Base-by-base conservation (phyloP, 2,113 vertebrate genomes). In the Microcebus murinus region DNA sequence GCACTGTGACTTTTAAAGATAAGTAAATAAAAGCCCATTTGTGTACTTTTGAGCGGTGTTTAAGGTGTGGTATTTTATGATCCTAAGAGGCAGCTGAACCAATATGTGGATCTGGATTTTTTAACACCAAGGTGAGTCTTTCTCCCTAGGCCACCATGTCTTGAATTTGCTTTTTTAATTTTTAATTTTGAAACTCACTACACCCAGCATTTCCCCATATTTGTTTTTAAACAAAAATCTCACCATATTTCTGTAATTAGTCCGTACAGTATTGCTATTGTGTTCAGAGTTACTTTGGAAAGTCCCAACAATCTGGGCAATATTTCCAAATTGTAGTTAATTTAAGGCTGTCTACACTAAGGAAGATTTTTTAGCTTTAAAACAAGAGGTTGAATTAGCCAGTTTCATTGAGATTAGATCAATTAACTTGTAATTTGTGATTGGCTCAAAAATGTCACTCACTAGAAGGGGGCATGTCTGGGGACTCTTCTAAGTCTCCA, bases 261-360 rank as follows among this genome's bases (percentile, higher is more conserved):
- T 73, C 70, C 42, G 55, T 34, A 96, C 61, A 96, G 39, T 34
- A 89, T 63, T 1, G 4, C 73, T 94, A 65, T 96, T 97, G 63
- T 97, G 74, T 96, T 94, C 90, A 36, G 82, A 86, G 29, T 42
- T 31, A 50, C 68, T 87, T 94, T 79, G 71, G 88, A 96, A 96
- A 96, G 39, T 27, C 61, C 77, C 92, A 94, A 74, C 14, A 25
- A 86, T 95, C 76, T 84, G 94, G 57, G 39, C 14, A 36, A 81
- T 80, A 94, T 70, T 93, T 88, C 23, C 63, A 97, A 97, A 95
- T 34, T 74, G 42, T 94, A 83, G 68, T 94, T 94, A 94, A 96
- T 95, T 96, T 91, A 87, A 95, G 82, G 17, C 77, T 89, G 17
- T 81, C 55, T 83, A 63, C 15, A 14, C 20, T 59, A 48, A 20